Evolutionary conservation across 2,888 invertebrate species (phyloP).

Genomic region (Oegoconia quadripuncta): DNA sequence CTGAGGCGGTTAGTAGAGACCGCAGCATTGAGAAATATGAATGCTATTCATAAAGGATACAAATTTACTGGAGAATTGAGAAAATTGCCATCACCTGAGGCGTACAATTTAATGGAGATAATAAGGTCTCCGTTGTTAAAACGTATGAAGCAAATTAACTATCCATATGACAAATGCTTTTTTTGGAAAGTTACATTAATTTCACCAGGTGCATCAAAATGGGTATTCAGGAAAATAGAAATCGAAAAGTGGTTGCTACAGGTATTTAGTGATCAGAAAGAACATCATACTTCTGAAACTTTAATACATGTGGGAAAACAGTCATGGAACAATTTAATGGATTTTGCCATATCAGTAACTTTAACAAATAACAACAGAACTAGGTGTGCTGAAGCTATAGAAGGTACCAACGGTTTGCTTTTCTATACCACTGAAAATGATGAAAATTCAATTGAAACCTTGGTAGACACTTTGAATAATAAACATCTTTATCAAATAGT

Average conservation of each 20-base stretch:
- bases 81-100: constrained; percentile 44
- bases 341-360: constrained; percentile 68
- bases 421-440: constrained; percentile 56
- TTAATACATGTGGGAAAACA: constrained; percentile 61
- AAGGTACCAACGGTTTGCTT: constrained; percentile 63
- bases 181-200: constrained; percentile 83
- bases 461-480: constrained; percentile 48
- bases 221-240: constrained; percentile 60
- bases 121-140: constrained; percentile 62
- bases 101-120: constrained; percentile 64
- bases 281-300: constrained; percentile 48
- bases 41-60: constrained; percentile 60
- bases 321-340: constrained; percentile 70
- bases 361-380: constrained; percentile 37
- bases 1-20: constrained; percentile 50
- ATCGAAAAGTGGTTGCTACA: constrained; percentile 67
- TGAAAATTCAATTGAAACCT: constrained; percentile 33
- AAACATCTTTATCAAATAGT: constrained; percentile 63
- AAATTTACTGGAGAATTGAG: constrained; percentile 57
- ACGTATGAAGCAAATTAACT: constrained; percentile 71
- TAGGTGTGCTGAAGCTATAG: constrained; percentile 48
- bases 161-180: constrained; percentile 60
- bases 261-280: constrained; percentile 62
- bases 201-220: constrained; percentile 70
- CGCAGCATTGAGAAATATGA: constrained; percentile 57